These are phyloP conservation scores for Pteronotus mesoamericanus DNA, from an alignment of 2,797 vertebrate species.

Conservation along the genomic window DNA sequence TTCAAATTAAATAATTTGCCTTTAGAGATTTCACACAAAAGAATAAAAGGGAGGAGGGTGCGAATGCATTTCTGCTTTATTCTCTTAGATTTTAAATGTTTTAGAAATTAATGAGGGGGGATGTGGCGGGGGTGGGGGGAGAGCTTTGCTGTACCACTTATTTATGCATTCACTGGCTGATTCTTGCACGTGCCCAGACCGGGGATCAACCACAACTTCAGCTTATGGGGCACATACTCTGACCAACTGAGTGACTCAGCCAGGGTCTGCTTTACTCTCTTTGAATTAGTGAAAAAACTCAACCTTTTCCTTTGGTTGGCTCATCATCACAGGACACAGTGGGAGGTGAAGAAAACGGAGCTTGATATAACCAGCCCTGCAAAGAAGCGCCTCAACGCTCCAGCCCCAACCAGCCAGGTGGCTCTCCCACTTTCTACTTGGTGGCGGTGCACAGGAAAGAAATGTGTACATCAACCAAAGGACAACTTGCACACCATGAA, in stretches of 20 bases:
- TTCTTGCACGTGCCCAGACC: not conserved
- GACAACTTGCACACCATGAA: not conserved
- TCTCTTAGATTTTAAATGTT: not conserved
- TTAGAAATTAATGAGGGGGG: no score
- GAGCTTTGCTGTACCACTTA: no score
- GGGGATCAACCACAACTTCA: not conserved
- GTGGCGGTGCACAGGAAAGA: not conserved
- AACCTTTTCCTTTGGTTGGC: not conserved
- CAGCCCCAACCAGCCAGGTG: not conserved
- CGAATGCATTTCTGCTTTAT: not conserved
- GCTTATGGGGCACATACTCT: not conserved
- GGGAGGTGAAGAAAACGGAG: not conserved
- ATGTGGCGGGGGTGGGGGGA: no score
- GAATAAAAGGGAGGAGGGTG: not conserved
- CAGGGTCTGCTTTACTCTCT: not conserved
- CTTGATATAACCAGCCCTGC: not conserved
- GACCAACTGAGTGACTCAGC: not conserved
- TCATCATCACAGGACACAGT: not conserved
- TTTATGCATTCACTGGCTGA: not conserved
- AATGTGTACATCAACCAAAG: not conserved
- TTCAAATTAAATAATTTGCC: constrained; percentile 47
- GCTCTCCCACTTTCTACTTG: not conserved
- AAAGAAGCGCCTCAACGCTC: not conserved
- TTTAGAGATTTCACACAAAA: not conserved
- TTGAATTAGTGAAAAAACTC: not conserved